Percentiles rank a stretch among this genome's conserved stretches.
Evolutionary conservation across 23 tunicate genomes (phyloP).

Genomic region (Halocynthia aurantium): DNA sequence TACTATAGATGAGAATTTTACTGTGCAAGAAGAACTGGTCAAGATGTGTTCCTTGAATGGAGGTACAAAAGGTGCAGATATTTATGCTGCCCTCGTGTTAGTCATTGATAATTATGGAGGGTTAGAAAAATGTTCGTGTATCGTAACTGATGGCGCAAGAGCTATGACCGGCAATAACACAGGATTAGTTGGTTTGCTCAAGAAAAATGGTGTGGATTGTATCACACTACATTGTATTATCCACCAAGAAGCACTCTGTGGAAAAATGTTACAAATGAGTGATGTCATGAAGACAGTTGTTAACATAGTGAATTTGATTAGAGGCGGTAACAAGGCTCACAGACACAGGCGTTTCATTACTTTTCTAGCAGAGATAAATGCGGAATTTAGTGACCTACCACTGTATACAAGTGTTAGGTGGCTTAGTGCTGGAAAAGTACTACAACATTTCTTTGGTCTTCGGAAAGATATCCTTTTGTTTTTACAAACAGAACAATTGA

Average conservation of each 20-base stretch:
- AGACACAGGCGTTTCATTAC: conserved; percentile 14
- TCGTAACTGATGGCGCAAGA: conserved; percentile 45
- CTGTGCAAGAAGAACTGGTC: conserved; percentile 41
- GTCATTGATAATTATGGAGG: conserved; percentile 34
- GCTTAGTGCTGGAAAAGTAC: conserved; percentile 53
- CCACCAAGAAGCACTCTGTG: conserved; percentile 80
- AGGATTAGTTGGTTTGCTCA: conserved; percentile 33
- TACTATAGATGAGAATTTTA: conserved; percentile 35
- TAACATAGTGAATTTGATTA: conserved; percentile 43
- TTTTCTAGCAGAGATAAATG: conserved; percentile 33
- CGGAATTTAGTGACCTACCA: conserved; percentile 49
- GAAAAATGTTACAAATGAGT: conserved; percentile 52
- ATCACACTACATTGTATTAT: conserved; percentile 56
- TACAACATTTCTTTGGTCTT: conserved; percentile 50
- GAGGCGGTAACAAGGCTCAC: conserved; percentile 39
- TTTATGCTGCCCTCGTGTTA: conserved; percentile 28
- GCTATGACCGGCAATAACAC: conserved; percentile 38
- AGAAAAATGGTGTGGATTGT: conserved; percentile 48
- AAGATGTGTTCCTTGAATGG: conserved; percentile 9
- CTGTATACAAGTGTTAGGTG: conserved; percentile 45
- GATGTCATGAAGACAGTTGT: conserved; percentile 50
- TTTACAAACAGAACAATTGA: conserved; percentile 24
- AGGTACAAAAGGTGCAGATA: conserved; percentile 42
- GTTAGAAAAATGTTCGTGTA: conserved; percentile 42
- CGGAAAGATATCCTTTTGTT: conserved; percentile 33